Base-by-base conservation (phyloP, 2,888 invertebrate species). In the Drosophila flavopinicola region DNA sequence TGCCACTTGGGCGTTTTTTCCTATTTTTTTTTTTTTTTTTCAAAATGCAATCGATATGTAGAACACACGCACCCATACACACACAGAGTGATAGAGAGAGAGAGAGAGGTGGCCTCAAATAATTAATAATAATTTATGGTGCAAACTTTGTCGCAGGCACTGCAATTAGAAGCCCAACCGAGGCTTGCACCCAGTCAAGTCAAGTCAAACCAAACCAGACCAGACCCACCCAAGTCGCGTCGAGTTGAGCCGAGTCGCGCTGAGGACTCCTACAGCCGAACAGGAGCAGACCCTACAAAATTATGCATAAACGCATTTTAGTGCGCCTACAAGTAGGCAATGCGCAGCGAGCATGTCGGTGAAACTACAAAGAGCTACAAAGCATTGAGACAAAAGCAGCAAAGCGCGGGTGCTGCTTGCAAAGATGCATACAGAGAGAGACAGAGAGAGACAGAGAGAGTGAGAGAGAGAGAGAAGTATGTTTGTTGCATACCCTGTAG, bases 281-380 rank as follows among this genome's bases (percentile, higher is more conserved):
- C 24, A 15, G 17, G 29, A 39, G 10, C 23, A 32, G 41, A 17
- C 58, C 59, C 77, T 80, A 71, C 66, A 71, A 85, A 75, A 88
- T 85, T 88, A 88, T 80, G 88, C 80, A 80, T 88, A 86, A 86
- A 79, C 89, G 88, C 87, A 88, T 78, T 87, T 86, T 88, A 88
- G 83, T 77, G 87, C 88, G 88, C 86, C 88, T 85, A 82, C 75
- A 88, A 88, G 88, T 88, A 88, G 85, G 88, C 88, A 87, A 84
- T 75, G 73, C 44, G 52, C 66, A 61, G 53, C 57, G 56, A 35
- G 39, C 39, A 27, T 33, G 42, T 42, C 75, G 70, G 67, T 61
- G 54, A 51, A 68, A 75, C 71, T 74, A 75, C 84, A 80, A 88
- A 66, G 70, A 33, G 45, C 11, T 23, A 47, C 23, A 52, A 29